Base-by-base conservation (phyloP, 1,140 invertebrate species). In the Drosophila navojoa region DNA sequence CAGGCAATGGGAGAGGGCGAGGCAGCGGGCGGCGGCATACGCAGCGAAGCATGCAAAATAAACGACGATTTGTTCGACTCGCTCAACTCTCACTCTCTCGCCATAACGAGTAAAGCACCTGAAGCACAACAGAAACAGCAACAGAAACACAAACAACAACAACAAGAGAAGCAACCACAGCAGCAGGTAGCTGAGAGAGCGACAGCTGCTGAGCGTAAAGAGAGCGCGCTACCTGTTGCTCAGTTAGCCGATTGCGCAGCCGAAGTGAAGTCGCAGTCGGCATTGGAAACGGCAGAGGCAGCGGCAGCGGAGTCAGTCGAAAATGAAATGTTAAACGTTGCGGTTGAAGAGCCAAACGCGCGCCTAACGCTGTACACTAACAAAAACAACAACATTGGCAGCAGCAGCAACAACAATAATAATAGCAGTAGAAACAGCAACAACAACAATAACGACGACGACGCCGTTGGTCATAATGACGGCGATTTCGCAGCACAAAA, bases 261-360 rank as follows among this genome's bases (percentile, higher is more conserved):
- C 72, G 81, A 78, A 78, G 55, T 69, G 71, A 77, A 77, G 69
- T 76, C 73, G 61, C 35, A n/a, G 25, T 71, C 73, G 40, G 25
- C 40, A 29, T 45, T 45, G 62, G 59, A 44, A 60, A 29, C 55
- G 40, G 35, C 59, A 61, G 70, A 74, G 61, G 49, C 57, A 60
- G 25, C 55, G 40, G 35, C 59, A 61, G 70, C 77, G 61, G 49
- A 61, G 68, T 68, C 79, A 92, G 90, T 91, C 71, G 91, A 87
- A 85, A 86, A 90, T 89, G 91, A 92, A 80, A 91, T 91, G 80
- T 92, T 90, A 85, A 91, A 89, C 84, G 81, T 89, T 72, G 72
- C 69, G 80, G 84, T 91, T 80, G 77, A 74, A 40, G 70, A 77
- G 63, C 57, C 60, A 64, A 90, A 92, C 91, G 92, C 90, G 81